Conservation (phyloP, 2,113 vertebrate species). For the Ptilonorhynchus violaceus region DNA sequence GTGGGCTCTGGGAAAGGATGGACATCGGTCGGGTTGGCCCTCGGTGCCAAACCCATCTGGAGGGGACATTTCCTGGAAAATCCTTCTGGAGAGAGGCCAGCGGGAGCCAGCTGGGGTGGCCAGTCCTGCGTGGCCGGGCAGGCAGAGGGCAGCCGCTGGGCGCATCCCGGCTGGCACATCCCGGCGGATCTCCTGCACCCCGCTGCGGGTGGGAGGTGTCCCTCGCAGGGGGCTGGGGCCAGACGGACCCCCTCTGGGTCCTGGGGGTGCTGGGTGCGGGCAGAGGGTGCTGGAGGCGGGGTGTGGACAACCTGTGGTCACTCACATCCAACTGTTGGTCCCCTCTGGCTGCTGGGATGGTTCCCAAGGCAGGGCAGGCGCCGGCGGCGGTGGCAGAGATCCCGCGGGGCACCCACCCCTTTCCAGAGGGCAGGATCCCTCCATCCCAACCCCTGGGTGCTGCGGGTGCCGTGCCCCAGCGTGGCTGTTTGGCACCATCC, state of each 20-base stretch:
- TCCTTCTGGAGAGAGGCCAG: neutral
- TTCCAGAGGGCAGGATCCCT: neutral
- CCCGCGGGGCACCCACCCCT: fast-evolving
- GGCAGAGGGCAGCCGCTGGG: neutral
- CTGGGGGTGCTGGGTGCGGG: neutral
- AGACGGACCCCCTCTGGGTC: fast-evolving
- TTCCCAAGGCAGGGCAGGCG: neutral
- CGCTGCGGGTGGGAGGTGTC: neutral
- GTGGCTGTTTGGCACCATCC: neutral
- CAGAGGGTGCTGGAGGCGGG: neutral
- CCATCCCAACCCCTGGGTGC: fast-evolving
- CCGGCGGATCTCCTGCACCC: neutral
- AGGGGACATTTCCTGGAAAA: neutral
- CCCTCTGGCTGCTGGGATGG: neutral
- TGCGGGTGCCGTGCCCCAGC: neutral
- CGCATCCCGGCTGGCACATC: neutral
- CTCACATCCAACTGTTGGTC: neutral
- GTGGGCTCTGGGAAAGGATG: neutral
- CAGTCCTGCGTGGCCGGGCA: neutral
- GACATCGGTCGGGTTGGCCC: fast-evolving
- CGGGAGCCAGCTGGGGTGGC: fast-evolving
- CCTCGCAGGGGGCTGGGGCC: fast-evolving
- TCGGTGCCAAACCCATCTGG: neutral
- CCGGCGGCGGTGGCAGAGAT: neutral
- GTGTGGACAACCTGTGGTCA: neutral